These are phyloP conservation scores for Catharus ustulatus DNA, from an alignment of 2,797 vertebrate species.

Conservation along the genomic window DNA sequence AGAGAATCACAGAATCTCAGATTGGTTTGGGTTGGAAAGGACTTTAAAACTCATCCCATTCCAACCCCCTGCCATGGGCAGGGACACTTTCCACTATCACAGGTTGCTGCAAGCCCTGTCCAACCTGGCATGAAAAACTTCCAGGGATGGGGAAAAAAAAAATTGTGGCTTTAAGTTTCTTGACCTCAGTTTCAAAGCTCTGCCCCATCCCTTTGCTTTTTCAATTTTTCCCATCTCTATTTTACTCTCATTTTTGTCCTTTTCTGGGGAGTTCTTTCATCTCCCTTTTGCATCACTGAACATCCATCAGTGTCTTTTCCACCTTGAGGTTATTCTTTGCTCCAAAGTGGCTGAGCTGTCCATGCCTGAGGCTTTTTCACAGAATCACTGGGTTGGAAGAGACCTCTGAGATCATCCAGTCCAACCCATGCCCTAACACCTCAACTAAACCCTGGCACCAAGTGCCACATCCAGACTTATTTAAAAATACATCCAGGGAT, in stretches of 20 bases:
- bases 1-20: background rate
- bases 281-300: background rate
- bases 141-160: no score
- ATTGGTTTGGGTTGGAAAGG: background rate
- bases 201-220: background rate
- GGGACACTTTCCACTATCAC: no score
- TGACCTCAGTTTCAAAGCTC: background rate
- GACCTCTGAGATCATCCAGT: no score
- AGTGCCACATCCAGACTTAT: no score
- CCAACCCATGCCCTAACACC: no score
- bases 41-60: background rate
- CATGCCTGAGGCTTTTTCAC: background rate
- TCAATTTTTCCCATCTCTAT: accelerated
- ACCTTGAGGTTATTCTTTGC: background rate
- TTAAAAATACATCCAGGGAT: no score
- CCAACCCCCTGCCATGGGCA: background rate
- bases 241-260: background rate
- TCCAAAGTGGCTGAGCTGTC: background rate
- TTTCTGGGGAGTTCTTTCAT: background rate
- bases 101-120: background rate
- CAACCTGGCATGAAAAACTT: background rate
- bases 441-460: no score
- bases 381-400: no score
- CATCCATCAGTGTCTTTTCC: background rate
- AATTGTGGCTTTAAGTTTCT: background rate